Evolutionary conservation across 2,888 invertebrate genomes (phyloP).

Genomic region (Notocelia uddmanniana): DNA sequence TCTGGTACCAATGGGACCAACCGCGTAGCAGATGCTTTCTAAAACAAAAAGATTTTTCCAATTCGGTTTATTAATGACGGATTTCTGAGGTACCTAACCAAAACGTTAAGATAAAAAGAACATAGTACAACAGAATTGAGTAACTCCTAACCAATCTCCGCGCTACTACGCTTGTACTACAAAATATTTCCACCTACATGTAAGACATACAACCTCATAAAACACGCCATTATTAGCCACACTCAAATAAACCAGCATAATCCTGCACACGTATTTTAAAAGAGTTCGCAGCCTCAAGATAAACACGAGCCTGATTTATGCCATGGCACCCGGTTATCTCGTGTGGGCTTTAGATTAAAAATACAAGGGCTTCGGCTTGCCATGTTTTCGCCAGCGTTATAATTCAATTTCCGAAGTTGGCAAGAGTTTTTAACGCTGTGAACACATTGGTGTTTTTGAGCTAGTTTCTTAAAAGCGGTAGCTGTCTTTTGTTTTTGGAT

Average conservation of each 20-base stretch:
- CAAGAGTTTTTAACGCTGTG: constrained; percentile 36
- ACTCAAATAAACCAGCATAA: neutral
- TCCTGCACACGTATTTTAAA: constrained; percentile 15
- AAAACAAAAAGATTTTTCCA: too few relatives aligned
- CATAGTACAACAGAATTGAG: too few relatives aligned
- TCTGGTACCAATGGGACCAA: too few relatives aligned
- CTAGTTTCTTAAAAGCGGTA: neutral
- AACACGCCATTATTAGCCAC: constrained; percentile 6
- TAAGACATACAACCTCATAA: neutral
- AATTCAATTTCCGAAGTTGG: constrained; percentile 44
- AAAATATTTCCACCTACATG: neutral
- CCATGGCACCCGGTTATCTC: constrained; percentile 25
- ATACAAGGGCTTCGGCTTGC: constrained; percentile 29
- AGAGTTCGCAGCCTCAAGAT: constrained; percentile 37
- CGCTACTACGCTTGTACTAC: neutral
- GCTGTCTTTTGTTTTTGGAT: neutral
- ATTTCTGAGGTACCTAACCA: too few relatives aligned
- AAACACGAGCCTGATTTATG: constrained; percentile 40
- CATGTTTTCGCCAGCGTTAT: constrained; percentile 33
- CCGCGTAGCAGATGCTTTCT: too few relatives aligned
- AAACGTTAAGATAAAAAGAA: too few relatives aligned
- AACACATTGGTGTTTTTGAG: constrained; percentile 16
- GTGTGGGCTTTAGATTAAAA: constrained; percentile 45
- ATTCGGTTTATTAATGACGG: too few relatives aligned
- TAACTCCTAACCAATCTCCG: too few relatives aligned